Evolutionary conservation across 2,888 invertebrate genomes (phyloP).

Genomic region (Trachelus iudaicus): DNA sequence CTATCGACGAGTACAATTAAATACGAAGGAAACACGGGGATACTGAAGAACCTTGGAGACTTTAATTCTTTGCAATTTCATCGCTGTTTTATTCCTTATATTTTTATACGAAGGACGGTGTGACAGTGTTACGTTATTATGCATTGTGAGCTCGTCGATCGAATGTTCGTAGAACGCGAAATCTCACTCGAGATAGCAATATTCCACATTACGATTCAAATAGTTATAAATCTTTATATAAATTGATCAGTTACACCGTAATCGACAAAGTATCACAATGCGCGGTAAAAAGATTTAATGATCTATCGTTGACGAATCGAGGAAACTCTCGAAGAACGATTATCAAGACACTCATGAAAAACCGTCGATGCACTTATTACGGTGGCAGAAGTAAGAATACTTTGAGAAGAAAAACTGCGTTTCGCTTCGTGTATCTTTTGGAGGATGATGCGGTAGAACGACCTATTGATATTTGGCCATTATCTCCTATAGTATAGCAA

Average conservation of each 20-base stretch:
- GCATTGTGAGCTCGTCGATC: not conserved
- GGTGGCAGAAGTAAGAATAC: not conserved
- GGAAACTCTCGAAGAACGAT: not conserved
- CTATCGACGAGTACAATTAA: not conserved
- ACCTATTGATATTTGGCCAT: not conserved
- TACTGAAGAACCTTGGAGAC: not conserved
- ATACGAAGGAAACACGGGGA: not conserved
- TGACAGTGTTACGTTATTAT: not conserved
- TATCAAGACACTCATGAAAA: not conserved
- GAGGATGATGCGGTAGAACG: not conserved
- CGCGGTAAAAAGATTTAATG: not conserved
- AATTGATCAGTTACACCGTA: not conserved
- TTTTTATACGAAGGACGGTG: not conserved
- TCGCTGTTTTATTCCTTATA: not conserved
- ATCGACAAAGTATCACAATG: not conserved
- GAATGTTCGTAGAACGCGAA: not conserved
- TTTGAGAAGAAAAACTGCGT: not conserved
- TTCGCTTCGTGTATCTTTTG: not conserved
- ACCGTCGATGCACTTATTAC: not conserved
- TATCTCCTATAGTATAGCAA: not conserved
- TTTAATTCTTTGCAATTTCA: not conserved
- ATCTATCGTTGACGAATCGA: not conserved
- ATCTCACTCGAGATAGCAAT: too few species aligned
- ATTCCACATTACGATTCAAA: not conserved
- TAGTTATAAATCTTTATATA: not conserved